Evolutionary conservation across 2,888 invertebrate species (phyloP), one percentile per base, ranked within the genome.

Genomic region (Odontomyia ornata): DNA sequence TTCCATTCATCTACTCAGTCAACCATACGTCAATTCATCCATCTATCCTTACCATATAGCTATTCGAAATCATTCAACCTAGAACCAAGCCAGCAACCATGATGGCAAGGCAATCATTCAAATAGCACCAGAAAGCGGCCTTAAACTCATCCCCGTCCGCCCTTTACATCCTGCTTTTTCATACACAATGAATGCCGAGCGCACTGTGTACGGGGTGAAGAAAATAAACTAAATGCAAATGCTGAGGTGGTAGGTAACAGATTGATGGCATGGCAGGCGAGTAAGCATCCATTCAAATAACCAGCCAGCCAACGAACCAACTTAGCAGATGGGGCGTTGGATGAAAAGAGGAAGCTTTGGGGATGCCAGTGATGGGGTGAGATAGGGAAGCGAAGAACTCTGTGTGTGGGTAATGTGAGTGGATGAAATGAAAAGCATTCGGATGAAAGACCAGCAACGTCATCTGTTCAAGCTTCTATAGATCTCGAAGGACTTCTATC

Each of bases 11-110:
- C 77, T 76, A 78, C 75, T 77, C 77, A 79, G 76, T 77, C 78
- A 78, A 75, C 65, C 75, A 72, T 78, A 56, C 65, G 57, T 77
- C 73, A 46, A 75, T 76, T 52, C 76, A 76, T 76, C 76, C 76
- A 76, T 76, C 76, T 67, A 76, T 67, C 65, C 76, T n/a, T 47
- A 76, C 65, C 76, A 76, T 65, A 56, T 36, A 65, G 65, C 69
- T 75, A 77, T 79, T 79, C 76, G 77, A 76, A 78, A 79, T 73
- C 78, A 78, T 79, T 79, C 79, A 79, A 79, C 79, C 79, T 76
- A 75, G 46, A 69, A 43, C 46, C 18, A 47, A 69, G 60, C 36
- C 73, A 77, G 60, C 76, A 79, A 78, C 72, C 78, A 77, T 77
- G 75, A 76, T 77, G 76, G 72, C 78, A 77, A 65, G 79, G 77